Conservation (phyloP, 1,140 invertebrate genomes). For the Trissolcus basalis region DNA sequence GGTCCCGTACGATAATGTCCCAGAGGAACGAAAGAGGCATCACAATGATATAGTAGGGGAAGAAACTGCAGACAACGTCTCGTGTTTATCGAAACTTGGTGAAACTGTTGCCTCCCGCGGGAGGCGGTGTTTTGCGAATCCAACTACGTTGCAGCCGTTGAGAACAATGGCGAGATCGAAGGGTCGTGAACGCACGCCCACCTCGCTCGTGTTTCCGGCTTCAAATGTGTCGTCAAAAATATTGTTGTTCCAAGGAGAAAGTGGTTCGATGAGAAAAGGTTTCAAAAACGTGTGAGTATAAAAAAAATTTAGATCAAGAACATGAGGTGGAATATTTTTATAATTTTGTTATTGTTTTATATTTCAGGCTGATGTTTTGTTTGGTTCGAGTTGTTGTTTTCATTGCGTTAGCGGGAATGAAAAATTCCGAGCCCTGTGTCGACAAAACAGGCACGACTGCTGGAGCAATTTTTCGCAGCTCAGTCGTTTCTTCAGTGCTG, state of each 20-base stretch:
- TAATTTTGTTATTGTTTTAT: no score
- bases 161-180: conserved; percentile 37
- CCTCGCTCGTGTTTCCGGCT: conserved; percentile 4
- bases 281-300: no score
- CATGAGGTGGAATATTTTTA: no score
- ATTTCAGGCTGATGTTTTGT: no score
- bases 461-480: conserved; percentile 11
- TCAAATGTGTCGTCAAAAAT: conserved; percentile 17
- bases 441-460: no score
- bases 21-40: conserved; percentile 45
- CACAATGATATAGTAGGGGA: conserved; percentile 47
- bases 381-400: no score
- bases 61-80: conserved; percentile 51
- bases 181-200: conserved; percentile 10
- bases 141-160: conserved; percentile 14
- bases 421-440: no score
- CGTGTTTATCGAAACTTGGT: conserved; percentile 62
- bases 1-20: conserved; percentile 59
- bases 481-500: no score
- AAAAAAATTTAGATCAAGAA: no score
- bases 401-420: no score
- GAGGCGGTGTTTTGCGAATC: conserved; percentile 52
- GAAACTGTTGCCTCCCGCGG: conserved; percentile 51
- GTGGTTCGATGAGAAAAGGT: no score
- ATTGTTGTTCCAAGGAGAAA: neutral